Evolutionary conservation across 2,113 vertebrate species (phyloP), one percentile per base, ranked within the genome.

Genomic region (Caranx ignobilis): DNA sequence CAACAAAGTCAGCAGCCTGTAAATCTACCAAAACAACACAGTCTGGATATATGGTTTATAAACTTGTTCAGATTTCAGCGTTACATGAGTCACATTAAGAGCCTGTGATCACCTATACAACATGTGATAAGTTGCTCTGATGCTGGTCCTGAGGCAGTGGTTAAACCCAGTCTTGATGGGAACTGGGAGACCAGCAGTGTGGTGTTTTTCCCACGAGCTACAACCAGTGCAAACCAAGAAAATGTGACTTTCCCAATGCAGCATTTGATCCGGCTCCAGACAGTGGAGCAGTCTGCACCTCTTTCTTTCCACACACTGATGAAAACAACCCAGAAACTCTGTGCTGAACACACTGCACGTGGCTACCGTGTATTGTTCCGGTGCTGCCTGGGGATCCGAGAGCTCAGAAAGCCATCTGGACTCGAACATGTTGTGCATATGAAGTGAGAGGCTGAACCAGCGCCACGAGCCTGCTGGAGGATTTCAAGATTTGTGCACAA

Each of bases 341-440:
- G n/a, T 19, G n/a, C 31, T 15, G 47, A 37, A 34, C 55, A 12
- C 60, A 50, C 11, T 32, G 47, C 86, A 89, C 84, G 79, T 88
- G 79, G 79, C 68, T 71, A 11, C 4, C 2, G 1, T 64, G n/a
- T 52, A 57, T 48, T 68, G 61, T 75, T 48, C 31, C 18, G 5
- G 15, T 45, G 76, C 59, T 45, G 48, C 47, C 11, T 57, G 63
- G 11, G 39, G 61, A 32, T 75, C 13, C 19, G 35, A 3, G 5
- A 18, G 35, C 54, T 57, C 9, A 39, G 8, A 21, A 18, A 54
- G 1, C 21, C 10, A 37, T 34, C 6, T 16, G 7, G 4, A 41
- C 31, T 1, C 10, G 34, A 61, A 56, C 61, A 9, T 10, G 16
- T 21, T 50, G 50, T 19, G 63, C 55, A 21, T 2, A 2, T 72